These are phyloP conservation scores for Halcyon malimbica DNA, from an alignment of 2,113 vertebrate genomes.

Conservation along the genomic window DNA sequence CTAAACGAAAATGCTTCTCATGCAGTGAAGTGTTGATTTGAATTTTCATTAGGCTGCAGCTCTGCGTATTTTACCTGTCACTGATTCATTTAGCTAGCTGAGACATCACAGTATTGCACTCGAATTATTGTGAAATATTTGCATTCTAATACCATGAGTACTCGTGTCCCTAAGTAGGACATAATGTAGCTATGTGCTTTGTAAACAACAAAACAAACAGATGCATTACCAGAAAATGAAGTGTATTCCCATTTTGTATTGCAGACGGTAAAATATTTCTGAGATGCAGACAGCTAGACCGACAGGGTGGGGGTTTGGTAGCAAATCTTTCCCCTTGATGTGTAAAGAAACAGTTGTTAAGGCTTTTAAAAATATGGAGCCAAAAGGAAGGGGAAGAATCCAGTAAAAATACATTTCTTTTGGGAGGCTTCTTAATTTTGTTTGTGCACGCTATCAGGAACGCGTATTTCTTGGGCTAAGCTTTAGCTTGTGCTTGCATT, in stretches of 20 bases:
- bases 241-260: conserved; percentile 64
- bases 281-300: conserved; percentile 39
- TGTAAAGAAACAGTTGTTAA: conserved; percentile 13
- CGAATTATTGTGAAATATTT: conserved; percentile 69
- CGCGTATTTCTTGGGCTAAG: background rate
- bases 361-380: conserved; percentile 31
- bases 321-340: conserved; percentile 4
- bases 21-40: conserved; percentile 17
- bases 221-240: conserved; percentile 51
- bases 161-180: conserved; percentile 65
- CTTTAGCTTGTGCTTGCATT: conserved; percentile 5
- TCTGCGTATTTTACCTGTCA: conserved; percentile 75
- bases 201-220: conserved; percentile 62
- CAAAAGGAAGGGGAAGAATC: conserved; percentile 53
- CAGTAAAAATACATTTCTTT: conserved; percentile 72
- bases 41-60: conserved; percentile 69
- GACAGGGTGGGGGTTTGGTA: background rate
- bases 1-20: background rate
- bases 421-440: conserved; percentile 40
- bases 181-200: conserved; percentile 70
- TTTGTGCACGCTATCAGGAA: conserved; percentile 51
- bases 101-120: conserved; percentile 75
- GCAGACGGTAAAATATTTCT: conserved; percentile 58
- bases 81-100: conserved; percentile 77
- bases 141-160: conserved; percentile 71